Conservation (phyloP, 2,797 vertebrate species). For the Neopelma chrysocephalum region DNA sequence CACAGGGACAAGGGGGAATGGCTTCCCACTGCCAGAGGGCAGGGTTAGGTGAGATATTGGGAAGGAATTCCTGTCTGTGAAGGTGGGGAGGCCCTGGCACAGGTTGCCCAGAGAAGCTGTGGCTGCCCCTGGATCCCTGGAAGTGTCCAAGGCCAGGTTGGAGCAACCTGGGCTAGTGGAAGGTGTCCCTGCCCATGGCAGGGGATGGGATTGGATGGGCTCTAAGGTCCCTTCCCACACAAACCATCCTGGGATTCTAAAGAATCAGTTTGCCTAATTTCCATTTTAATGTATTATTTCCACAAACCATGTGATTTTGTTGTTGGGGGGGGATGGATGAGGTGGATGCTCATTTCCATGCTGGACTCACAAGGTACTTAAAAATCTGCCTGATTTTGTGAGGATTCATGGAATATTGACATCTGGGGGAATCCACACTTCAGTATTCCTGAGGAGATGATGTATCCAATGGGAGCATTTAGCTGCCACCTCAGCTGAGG, state of each 20-base stretch:
- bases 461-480: rapidly evolving
- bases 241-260: not conserved
- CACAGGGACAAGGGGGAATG: not conserved
- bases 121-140: no score
- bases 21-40: not conserved
- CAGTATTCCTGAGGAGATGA: rapidly evolving
- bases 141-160: no score
- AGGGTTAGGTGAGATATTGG: not conserved
- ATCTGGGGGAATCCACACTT: not conserved
- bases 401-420: not conserved
- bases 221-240: not conserved
- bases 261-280: not conserved
- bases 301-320: no score
- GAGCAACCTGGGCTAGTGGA: not conserved
- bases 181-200: not conserved
- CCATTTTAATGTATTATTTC: not conserved
- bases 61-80: not conserved
- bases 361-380: not conserved
- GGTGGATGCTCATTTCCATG: not conserved
- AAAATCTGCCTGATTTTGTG: not conserved
- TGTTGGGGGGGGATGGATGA: not conserved
- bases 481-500: not conserved
- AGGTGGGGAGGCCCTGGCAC: no score
- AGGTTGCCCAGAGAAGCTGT: no score
- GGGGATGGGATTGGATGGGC: not conserved